Evolutionary conservation across 2,113 vertebrate genomes (phyloP).

Genomic region (Stigmatopora nigra): DNA sequence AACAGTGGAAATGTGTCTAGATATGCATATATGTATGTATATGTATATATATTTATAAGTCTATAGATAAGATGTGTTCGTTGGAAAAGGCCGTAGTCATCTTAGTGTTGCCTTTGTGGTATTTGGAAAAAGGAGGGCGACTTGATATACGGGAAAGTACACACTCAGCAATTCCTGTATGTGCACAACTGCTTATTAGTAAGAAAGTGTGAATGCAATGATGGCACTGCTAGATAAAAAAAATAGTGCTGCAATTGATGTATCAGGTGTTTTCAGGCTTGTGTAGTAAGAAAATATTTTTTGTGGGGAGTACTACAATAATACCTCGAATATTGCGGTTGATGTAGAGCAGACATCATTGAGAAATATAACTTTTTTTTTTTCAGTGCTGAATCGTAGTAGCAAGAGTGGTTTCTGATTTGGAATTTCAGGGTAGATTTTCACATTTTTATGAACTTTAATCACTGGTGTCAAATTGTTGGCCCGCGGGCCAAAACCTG

Average conservation of each 20-base stretch:
- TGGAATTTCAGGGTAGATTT: no score
- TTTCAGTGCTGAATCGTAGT: no score
- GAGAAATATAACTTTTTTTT: no score
- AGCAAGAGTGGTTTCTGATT: no score
- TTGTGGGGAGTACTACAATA: neutral
- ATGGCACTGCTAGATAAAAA: neutral
- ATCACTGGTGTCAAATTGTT: no score
- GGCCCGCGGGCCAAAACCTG: no score
- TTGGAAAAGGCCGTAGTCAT: conserved; percentile 16
- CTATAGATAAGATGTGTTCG: neutral
- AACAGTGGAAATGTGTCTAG: no score
- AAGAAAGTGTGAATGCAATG: conserved; percentile 16
- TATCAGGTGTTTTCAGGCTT: neutral
- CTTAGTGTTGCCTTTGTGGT: conserved; percentile 32
- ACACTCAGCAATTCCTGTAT: conserved; percentile 37
- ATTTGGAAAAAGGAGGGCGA: conserved; percentile 32
- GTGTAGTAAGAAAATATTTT: conserved; percentile 24
- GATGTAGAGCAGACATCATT: no score
- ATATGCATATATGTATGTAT: no score
- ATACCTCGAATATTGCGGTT: no score
- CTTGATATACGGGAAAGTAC: conserved; percentile 38
- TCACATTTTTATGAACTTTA: no score
- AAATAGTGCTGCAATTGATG: neutral
- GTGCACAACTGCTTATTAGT: neutral
- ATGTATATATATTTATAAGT: no score